Evolutionary conservation across 2,797 vertebrate species (phyloP), one percentile per base, ranked within the genome.

Genomic region (Pipistrellus nathusii): DNA sequence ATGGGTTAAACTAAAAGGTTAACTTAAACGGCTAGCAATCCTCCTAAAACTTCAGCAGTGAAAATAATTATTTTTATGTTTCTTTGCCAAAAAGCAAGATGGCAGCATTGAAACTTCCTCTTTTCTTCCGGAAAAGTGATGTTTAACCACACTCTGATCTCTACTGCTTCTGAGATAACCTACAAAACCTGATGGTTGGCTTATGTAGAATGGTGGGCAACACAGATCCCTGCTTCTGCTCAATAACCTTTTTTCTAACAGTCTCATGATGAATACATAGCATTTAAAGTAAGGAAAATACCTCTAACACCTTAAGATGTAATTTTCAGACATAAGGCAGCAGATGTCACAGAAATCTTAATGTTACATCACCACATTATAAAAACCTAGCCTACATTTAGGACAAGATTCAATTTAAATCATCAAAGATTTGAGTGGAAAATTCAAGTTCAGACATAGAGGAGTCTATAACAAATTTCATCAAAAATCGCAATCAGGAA

Each of bases 361-460:
- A 27, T 21, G 0, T 92, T 71, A 73, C 9, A 88, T 9, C 51
- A 59, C 14, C 51, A 68, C 8, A 80, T 75, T 75, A 85, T 85
- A 88, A 94, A 95, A 96, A 17, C 48, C 48, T 81, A 80, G n/a
- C 27, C 44, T 48, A 84, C 44, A 84, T 92, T 87, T 73, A 77
- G 6, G 13, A 81, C 38, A 94, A 71, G 41, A 88, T 32, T 66
- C 90, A 81, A 88, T 82, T 87, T 86, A 93, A 69, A 72, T 69
- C 73, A 92, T 35, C 53, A 87, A 88, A 93, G 17, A 55, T 72
- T 75, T 62, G 85, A 87, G 57, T 77, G 41, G 41, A 96, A 97
- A 97, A 94, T 66, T 95, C 77, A 94, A 97, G 85, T 59, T 92
- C 72, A 95, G 68, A 69, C 46, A 93, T 12, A 96, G 23, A 92